Evolutionary conservation across 1,140 invertebrate genomes (phyloP).

Genomic region (Thalassaphorura encarpata): DNA sequence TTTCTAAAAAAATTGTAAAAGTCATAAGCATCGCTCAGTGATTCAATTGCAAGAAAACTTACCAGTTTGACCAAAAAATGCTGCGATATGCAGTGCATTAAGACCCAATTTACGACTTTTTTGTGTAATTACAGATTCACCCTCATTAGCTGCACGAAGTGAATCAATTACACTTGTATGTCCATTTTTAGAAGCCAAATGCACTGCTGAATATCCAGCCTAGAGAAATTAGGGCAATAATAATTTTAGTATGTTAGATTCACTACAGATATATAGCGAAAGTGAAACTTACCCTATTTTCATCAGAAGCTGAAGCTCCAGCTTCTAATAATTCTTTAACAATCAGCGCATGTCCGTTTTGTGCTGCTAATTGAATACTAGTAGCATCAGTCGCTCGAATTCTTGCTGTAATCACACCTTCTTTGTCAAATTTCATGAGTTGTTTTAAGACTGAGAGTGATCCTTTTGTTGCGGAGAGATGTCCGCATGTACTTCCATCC

Average conservation of each 20-base stretch:
- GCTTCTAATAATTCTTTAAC: constrained; percentile 85
- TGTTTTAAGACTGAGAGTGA: constrained; percentile 95
- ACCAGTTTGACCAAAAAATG: constrained; percentile 92
- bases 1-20: constrained; percentile 51
- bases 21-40: constrained; percentile 20
- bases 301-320: constrained; percentile 90
- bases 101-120: constrained; percentile 92
- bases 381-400: constrained; percentile 94
- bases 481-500: constrained; percentile 68
- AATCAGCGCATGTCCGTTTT: constrained; percentile 55
- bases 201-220: constrained; percentile 88
- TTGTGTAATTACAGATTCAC: constrained; percentile 59
- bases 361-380: constrained; percentile 89
- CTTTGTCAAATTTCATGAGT: constrained; percentile 95
- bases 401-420: constrained; percentile 86
- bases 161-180: constrained; percentile 88
- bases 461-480: constrained; percentile 97
- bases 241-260: no score
- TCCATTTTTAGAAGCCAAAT: constrained; percentile 90
- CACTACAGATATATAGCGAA: no score
- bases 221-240: no score
- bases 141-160: constrained; percentile 68
- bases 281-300: constrained; percentile 83
- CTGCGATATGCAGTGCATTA: constrained; percentile 93
- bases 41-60: constrained; percentile 4